These are phyloP conservation scores for Pantherophis alleghaniensis DNA, from an alignment of 2,797 vertebrate genomes.

Conservation along the genomic window DNA sequence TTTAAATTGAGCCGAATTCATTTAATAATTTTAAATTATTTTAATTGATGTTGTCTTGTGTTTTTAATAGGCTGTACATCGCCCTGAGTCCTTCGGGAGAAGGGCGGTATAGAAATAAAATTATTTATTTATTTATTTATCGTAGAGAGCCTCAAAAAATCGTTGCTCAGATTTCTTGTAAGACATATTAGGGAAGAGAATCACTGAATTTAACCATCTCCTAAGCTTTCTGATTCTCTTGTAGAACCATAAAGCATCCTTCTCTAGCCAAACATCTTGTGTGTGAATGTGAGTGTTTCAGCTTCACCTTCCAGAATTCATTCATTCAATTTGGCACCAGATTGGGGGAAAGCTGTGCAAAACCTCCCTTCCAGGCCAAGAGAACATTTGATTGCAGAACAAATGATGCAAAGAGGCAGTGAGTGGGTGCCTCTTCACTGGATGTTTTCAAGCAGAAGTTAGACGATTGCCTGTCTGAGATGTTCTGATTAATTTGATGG, in stretches of 20 bases:
- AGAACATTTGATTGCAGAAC: neutral
- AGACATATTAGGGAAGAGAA: neutral
- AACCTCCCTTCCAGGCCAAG: neutral
- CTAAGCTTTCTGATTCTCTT: neutral
- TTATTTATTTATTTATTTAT: too few relatives aligned
- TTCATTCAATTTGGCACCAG: neutral
- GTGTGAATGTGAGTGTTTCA: neutral
- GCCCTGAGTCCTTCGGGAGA: too few relatives aligned
- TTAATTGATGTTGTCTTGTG: too few relatives aligned
- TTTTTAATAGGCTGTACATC: too few relatives aligned
- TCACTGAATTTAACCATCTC: neutral
- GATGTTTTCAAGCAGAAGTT: neutral
- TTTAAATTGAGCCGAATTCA: too few relatives aligned
- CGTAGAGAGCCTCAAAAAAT: neutral
- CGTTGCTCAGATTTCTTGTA: neutral
- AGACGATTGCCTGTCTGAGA: neutral
- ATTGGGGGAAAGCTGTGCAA: neutral
- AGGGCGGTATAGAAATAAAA: too few relatives aligned
- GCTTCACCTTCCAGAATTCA: neutral
- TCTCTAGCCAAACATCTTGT: neutral
- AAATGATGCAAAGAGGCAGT: neutral
- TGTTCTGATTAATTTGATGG: neutral
- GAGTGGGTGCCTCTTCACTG: neutral
- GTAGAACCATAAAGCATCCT: too few relatives aligned
- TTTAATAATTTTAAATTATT: too few relatives aligned